Base-by-base conservation (phyloP, 2,113 vertebrate species). In the Gadus chalcogrammus region DNA sequence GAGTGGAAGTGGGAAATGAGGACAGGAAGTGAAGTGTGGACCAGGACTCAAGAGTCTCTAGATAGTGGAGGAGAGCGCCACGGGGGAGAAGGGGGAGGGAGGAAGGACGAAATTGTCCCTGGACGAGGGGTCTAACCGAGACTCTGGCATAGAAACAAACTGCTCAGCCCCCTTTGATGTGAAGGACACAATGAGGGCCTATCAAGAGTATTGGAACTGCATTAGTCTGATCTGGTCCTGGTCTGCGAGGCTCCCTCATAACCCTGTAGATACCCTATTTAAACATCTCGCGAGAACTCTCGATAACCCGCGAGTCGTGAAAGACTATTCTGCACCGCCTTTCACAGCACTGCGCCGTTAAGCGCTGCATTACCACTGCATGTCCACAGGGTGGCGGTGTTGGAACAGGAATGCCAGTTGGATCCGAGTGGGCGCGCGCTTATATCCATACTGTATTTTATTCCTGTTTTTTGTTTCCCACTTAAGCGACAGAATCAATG, bases 101-200 rank as follows among this genome's bases (percentile, higher is more conserved):
- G 70, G 62, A 55, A 62, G 56, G 64, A 68, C 69, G 75, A 77
- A 16, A 61, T 59, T 73, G 70, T 72, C 79, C 65, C 68, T 28
- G 31, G 15, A 42, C 71, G 72, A 85, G 65, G 83, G 70, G 7
- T 65, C 8, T 11, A 42, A 79, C 85, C 76, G 79, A 82, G 74
- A 89, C 84, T 77, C 77, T 82, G 78, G 84, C 84, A 74, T 71
- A 82, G 79, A 86, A 85, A 86, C 83, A 88, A 83, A 88, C 84
- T 87, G 79, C 88, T 84, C 86, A 83, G 79, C 84, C 88, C 88
- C 88, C 82, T 83, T 84, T 82, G 86, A 87, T 88, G 87, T 89
- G 89, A 91, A 87, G 86, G 87, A 87, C 86, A 72, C 60, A 70
- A 80, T 72, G 72, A 88, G 83, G 79, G 83, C 87, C 82, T 82